A percentile compares a stretch with the other conserved stretches of the same genome.
phyloP scores from a whole-genome alignment of 2,113 vertebrate species.

The Pardalotus punctatus region DNA sequence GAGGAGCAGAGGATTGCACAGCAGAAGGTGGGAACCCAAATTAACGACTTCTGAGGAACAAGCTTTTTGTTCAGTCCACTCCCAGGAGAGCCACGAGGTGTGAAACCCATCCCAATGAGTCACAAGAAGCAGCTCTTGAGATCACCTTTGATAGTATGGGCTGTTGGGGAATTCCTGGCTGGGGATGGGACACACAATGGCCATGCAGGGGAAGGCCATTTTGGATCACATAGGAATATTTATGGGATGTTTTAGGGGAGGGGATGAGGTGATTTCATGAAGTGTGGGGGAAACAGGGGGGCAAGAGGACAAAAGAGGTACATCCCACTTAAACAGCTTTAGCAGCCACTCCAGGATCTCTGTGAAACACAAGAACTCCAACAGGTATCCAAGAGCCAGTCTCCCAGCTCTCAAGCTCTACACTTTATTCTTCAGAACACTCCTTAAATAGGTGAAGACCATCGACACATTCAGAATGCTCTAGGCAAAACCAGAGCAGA shows the following conservation, averaged over 20 bases:
- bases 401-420: background rate
- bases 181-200: background rate
- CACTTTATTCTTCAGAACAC: background rate
- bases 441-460: background rate
- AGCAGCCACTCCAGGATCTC: background rate
- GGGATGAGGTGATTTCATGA: background rate
- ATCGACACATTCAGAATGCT: rapidly evolving
- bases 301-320: background rate
- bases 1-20: background rate
- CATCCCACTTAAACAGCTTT: rapidly evolving
- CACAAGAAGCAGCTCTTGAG: background rate
- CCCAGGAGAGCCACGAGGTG: background rate
- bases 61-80: background rate
- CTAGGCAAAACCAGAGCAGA: background rate
- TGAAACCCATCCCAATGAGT: background rate
- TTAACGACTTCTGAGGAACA: background rate
- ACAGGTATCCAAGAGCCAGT: background rate
- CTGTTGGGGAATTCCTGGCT: background rate
- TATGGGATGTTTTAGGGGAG: background rate
- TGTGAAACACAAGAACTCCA: background rate
- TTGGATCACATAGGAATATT: background rate
- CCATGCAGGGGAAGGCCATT: background rate
- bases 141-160: background rate
- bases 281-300: background rate
- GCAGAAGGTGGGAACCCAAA: background rate